Percentiles rank a stretch among this genome's conserved stretches.
These are phyloP conservation scores for Bergia puertoricense DNA, from an alignment of 92 coral and sea anemone genomes.

Conservation along the genomic window DNA sequence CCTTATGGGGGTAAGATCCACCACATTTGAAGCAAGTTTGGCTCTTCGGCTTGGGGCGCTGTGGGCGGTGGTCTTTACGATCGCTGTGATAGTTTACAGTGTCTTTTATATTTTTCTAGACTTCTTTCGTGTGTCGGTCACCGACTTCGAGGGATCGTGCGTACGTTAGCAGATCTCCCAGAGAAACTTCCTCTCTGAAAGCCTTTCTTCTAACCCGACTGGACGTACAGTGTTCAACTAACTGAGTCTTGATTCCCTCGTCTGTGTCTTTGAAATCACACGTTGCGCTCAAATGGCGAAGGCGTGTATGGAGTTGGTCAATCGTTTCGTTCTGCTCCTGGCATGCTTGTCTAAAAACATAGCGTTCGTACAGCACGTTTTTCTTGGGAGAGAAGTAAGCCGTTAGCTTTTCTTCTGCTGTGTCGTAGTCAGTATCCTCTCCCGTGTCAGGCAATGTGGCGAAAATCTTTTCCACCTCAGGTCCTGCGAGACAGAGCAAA, in stretches of 20 bases:
- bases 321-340: constrained; percentile 51
- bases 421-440: constrained; percentile 45
- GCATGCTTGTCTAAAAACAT: constrained; percentile 57
- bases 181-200: constrained; percentile 42
- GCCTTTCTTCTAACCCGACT: constrained; percentile 52
- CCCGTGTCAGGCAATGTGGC: constrained; percentile 42
- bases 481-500: constrained; percentile 37
- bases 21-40: constrained; percentile 47
- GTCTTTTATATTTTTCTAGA: constrained; percentile 3
- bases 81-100: neutral
- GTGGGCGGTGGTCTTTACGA: constrained; percentile 31
- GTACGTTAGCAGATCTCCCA: constrained; percentile 48
- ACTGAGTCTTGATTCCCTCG: constrained; percentile 61
- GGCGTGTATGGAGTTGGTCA: constrained; percentile 53
- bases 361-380: constrained; percentile 51
- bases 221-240: constrained; percentile 57
- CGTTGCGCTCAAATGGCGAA: constrained; percentile 46
- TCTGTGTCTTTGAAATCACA: constrained; percentile 62
- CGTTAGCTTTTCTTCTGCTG: constrained; percentile 55
- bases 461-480: constrained; percentile 41
- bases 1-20: constrained; percentile 56
- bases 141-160: constrained; percentile 53
- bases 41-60: constrained; percentile 16
- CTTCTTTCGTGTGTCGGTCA: constrained; percentile 33
- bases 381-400: constrained; percentile 60